Evolutionary conservation across 2,888 invertebrate genomes (phyloP), one percentile per base, ranked within the genome.

Genomic region (Serrognathus titanus): DNA sequence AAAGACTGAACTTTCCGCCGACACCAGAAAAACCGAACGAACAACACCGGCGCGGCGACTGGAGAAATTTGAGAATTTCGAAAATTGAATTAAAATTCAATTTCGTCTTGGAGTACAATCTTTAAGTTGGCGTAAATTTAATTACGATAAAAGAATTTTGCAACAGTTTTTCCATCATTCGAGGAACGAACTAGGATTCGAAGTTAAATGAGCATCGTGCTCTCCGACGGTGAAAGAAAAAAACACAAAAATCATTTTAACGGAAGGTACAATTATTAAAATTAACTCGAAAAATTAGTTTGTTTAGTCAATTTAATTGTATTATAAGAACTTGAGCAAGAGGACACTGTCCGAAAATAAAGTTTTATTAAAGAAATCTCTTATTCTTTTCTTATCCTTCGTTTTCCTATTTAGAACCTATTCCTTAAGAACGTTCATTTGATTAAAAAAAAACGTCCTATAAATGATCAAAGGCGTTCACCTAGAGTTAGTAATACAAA

Each of bases 71-170:
- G 52, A 48, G 48, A 57, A 57, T 57, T 57, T 52, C 47, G 40
- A 52, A 52, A 57, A 57, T 57, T 57, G 52, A 52, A 57, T 57
- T 57, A 57, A 57, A 57, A 57, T 57, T 57, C 48, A 48, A 48
- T 48, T 35, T 48, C 48, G 38, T 48, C 38, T 13, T 48, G 16
- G 9, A 37, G 38, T 12, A 13, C 37, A 13, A 36, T 48, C 48
- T 37, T 45, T 52, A 51, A 51, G 43, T 43, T 43, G 16, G 16
- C 13, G 43, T 43, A 16, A 51, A 52, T 36, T 16, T 45, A 36
- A 52, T 45, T 43, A 51, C 45, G 41, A 43, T 43, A 45, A 51
- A 51, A 35, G 43, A 45, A 45, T 35, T 46, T 52, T 36, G 36
- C 36, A 31, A 43, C 43, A 45, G 41, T 52, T 52, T 52, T 52